Conservation (phyloP, 2,888 invertebrate genomes). For the Tetragnatha montana region DNA sequence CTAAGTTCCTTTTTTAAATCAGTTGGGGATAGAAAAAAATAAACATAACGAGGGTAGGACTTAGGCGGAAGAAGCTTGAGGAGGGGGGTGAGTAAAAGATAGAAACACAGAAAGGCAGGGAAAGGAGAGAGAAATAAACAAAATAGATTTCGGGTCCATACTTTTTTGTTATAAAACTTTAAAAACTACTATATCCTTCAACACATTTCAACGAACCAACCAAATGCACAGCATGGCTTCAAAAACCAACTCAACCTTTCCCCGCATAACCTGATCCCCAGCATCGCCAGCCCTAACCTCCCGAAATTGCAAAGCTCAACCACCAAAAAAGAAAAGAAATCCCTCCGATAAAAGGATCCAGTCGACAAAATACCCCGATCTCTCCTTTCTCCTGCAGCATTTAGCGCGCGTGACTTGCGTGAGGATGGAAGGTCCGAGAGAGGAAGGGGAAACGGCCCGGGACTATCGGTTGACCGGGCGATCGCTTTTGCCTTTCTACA, state of each 20-base stretch:
- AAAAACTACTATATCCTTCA: no score
- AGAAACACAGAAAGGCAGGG: no score
- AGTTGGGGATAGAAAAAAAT: no score
- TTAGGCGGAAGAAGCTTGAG: no score
- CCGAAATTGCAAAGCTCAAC: background rate
- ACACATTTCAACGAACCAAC: no score
- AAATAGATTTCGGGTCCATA: no score
- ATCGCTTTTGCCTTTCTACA: slow-evolving; percentile 30
- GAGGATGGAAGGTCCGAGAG: background rate
- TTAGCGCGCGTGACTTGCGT: slow-evolving; percentile 37
- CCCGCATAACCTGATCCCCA: background rate
- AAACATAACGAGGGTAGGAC: no score
- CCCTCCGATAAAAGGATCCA: background rate
- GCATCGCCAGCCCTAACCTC: background rate
- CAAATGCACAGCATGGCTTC: no score
- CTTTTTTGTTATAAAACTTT: no score
- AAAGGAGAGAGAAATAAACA: no score
- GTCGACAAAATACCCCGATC: background rate
- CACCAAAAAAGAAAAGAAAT: background rate
- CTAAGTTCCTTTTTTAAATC: no score
- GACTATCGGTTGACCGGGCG: slow-evolving; percentile 31
- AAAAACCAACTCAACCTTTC: background rate
- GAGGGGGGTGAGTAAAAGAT: no score
- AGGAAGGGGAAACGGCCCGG: slow-evolving; percentile 6
- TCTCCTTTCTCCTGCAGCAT: slow-evolving; percentile 31